A percentile compares a stretch with the other conserved stretches of the same genome.
Evolutionary conservation across 2,888 invertebrate genomes (phyloP).

Genomic region (Oscheius onirici): DNA sequence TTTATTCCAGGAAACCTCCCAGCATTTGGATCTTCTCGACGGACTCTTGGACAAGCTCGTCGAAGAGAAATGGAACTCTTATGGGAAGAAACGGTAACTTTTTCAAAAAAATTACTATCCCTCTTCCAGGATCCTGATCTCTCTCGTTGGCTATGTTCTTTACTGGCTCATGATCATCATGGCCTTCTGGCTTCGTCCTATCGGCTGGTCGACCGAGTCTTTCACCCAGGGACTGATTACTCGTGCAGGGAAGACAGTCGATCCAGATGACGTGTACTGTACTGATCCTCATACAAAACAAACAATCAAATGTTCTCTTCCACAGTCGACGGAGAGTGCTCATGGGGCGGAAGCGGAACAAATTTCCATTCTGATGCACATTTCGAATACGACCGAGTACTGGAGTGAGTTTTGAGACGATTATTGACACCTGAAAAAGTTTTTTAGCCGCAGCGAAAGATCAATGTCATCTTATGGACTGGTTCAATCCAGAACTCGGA

Average conservation of each 20-base stretch:
- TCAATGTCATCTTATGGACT: conserved; percentile 49
- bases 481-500: conserved; percentile 32
- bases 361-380: no score
- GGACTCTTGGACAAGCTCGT: conserved; percentile 91
- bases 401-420: conserved; percentile 6
- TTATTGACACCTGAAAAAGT: not conserved
- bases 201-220: conserved; percentile 62
- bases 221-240: conserved; percentile 22
- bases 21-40: conserved; percentile 92
- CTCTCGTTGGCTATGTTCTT: conserved; percentile 87
- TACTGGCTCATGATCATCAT: conserved; percentile 89
- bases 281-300: not conserved
- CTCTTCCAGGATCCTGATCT: conserved; percentile 33
- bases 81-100: conserved; percentile 85
- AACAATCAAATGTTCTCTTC: not conserved
- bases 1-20: conserved; percentile 83
- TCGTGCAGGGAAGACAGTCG: not conserved
- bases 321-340: no score
- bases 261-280: not conserved
- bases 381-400: not conserved
- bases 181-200: conserved; percentile 85
- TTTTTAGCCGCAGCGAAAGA: conserved; percentile 34
- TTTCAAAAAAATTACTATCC: not conserved
- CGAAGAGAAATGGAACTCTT: conserved; percentile 96
- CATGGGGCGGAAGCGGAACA: no score